Base-by-base conservation (phyloP, 30 jellyfish, hydroid and myxozoan genomes). In the Aurelia aurita region DNA sequence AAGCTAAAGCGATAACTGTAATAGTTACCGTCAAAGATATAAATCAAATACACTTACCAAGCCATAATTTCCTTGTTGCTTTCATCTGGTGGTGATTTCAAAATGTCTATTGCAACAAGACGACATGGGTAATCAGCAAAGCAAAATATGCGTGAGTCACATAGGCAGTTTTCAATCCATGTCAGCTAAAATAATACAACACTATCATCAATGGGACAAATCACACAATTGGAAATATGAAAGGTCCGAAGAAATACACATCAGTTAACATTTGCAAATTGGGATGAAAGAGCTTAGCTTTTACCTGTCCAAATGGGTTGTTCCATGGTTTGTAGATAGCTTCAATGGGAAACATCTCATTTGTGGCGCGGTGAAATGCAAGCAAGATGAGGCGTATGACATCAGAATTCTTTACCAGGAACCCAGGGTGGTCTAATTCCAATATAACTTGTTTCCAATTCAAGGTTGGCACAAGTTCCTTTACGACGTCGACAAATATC, bases 61-160 rank as follows among this genome's bases (percentile, higher is more conserved):
- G 98, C 87, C 77, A 84, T 69, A 35, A 92, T 61, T 51, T 92
- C 98, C 69, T 96, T 93, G 82, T 79, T 87, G 25, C 92, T 15
- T 58, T 92, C 98, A 76, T 92, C 96, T 28, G 98, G 98, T 5
- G 98, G 93, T 12, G 98, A 92, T 72, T 92, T 92, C 82, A 92
- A 59, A 49, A 87, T 80, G 55, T 82, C 96, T 16, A 79, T 45
- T 13, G 77, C 86, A 18, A 92, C 97, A 5, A 49, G 90, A 51
- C 90, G 97, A 59, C 92, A 80, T 28, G 97, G 98, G 46, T 78
- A 82, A 73, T 92, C 98, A 49, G 97, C 93, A 71, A 92, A 92
- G 47, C 97, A 92, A 64, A 92, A 92, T 32, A 70, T 92, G 3
- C 89, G 92, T 0, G 97, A 89, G 71, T 87, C 90, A 55, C 69